phyloP scores from a whole-genome alignment of 2,888 invertebrate genomes.

The Lingula anatina region DNA sequence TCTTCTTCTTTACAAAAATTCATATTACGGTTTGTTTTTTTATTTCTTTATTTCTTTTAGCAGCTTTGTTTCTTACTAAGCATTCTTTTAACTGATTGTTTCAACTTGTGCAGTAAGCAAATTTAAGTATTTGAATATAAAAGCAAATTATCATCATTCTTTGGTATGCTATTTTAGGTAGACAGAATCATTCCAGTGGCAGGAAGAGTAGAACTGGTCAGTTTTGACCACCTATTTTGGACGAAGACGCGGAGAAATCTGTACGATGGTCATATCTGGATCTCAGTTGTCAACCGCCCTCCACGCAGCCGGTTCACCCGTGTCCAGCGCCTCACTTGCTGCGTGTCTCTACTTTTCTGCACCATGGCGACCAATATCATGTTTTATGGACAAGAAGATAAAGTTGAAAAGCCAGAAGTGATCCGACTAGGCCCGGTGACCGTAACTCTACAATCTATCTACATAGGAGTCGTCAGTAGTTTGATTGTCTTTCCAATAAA shows the following conservation, averaged over 20 bases:
- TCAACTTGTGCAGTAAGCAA: too few species aligned
- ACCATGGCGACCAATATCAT: conserved; percentile 51
- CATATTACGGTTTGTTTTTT: too few species aligned
- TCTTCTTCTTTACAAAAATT: too few species aligned
- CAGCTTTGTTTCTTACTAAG: too few species aligned
- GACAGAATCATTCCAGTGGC: conserved; percentile 21
- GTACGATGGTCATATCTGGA: conserved; percentile 22
- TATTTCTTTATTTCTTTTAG: too few species aligned
- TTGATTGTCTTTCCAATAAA: conserved; percentile 17
- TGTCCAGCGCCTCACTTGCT: conserved; percentile 38
- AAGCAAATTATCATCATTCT: too few species aligned
- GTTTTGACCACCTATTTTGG: conserved; percentile 23
- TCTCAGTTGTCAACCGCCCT: conserved; percentile 22
- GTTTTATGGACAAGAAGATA: conserved; percentile 17
- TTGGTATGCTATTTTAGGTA: conserved; percentile 14
- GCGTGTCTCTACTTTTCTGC: conserved; percentile 45
- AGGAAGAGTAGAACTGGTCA: conserved; percentile 16
- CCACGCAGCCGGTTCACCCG: conserved; percentile 33
- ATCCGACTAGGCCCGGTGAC: conserved; percentile 43
- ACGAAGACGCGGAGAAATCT: conserved; percentile 16
- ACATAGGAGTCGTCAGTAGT: conserved; percentile 12
- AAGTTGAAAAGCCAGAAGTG: conserved; percentile 4
- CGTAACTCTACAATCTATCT: conserved; percentile 33
- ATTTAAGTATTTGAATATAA: too few species aligned
- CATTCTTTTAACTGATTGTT: too few species aligned